These are phyloP conservation scores for Habrosyne pyritoides DNA, from an alignment of 2,888 invertebrate species.

Conservation along the genomic window DNA sequence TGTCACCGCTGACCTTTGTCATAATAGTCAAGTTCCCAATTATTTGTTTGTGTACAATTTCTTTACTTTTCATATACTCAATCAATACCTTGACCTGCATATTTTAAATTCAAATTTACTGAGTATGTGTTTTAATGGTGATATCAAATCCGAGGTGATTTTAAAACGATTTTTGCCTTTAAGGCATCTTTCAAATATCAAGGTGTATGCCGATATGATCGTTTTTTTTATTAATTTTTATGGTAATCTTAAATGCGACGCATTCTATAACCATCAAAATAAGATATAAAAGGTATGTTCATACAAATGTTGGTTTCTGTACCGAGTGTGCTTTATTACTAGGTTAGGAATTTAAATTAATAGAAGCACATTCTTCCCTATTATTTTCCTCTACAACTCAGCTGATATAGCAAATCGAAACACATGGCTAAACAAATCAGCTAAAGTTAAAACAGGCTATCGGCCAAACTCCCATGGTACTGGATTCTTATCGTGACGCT, in stretches of 20 bases:
- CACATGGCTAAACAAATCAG: background rate
- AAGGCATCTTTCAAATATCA: too few relatives aligned
- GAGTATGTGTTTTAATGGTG: background rate
- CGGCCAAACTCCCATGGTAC: constrained; percentile 34
- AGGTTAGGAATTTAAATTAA: background rate
- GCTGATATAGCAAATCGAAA: constrained; percentile 11
- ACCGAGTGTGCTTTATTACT: too few relatives aligned
- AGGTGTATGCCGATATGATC: too few relatives aligned
- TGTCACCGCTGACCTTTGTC: background rate
- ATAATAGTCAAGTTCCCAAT: background rate
- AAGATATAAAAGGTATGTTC: too few relatives aligned
- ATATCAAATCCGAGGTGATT: background rate
- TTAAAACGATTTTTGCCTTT: too few relatives aligned
- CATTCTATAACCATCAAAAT: too few relatives aligned
- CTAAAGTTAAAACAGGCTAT: constrained; percentile 24
- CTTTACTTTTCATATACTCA: background rate
- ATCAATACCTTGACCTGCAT: background rate
- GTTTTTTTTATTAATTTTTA: too few relatives aligned
- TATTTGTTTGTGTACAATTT: background rate
- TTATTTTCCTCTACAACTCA: background rate
- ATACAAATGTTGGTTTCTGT: too few relatives aligned
- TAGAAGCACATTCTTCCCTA: background rate
- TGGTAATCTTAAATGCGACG: too few relatives aligned
- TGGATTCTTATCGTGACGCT: constrained; percentile 38
- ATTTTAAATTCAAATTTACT: background rate